Conservation (phyloP, 2,797 vertebrate genomes). For the Vireo griseus region DNA sequence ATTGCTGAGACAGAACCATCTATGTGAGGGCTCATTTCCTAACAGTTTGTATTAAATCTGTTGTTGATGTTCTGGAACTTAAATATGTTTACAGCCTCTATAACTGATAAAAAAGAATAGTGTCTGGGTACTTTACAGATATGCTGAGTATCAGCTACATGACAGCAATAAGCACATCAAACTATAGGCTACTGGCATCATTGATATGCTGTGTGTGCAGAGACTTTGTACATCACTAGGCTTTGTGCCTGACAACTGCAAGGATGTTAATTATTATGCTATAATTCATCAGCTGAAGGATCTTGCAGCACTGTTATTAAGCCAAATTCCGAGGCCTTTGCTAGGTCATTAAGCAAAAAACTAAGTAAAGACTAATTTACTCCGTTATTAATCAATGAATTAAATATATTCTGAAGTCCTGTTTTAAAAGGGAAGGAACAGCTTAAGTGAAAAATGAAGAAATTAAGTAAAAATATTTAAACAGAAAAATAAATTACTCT, state of each 20-base stretch:
- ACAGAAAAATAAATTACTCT: neutral
- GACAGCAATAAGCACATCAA: neutral
- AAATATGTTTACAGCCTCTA: neutral
- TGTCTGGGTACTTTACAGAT: neutral
- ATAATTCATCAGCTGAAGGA: constrained; percentile 40
- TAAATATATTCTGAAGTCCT: neutral
- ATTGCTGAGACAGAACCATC: neutral
- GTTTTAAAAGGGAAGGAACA: neutral
- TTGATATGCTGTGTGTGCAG: neutral
- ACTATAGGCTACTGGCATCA: neutral
- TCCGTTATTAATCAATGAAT: neutral
- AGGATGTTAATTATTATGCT: constrained; percentile 53
- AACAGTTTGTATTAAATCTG: neutral
- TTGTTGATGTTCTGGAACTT: neutral
- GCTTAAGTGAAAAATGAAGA: neutral
- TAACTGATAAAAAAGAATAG: neutral
- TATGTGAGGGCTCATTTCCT: neutral
- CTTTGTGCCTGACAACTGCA: constrained; percentile 36
- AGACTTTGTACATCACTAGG: constrained; percentile 15
- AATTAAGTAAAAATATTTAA: neutral
- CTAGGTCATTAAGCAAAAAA: constrained; percentile 44
- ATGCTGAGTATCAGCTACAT: neutral
- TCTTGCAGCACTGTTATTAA: constrained; percentile 30
- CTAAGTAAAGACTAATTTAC: constrained; percentile 17
- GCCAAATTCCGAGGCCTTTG: neutral